Evolutionary conservation across 2,888 invertebrate species (phyloP).

Genomic region (Platynereis dumerilii): DNA sequence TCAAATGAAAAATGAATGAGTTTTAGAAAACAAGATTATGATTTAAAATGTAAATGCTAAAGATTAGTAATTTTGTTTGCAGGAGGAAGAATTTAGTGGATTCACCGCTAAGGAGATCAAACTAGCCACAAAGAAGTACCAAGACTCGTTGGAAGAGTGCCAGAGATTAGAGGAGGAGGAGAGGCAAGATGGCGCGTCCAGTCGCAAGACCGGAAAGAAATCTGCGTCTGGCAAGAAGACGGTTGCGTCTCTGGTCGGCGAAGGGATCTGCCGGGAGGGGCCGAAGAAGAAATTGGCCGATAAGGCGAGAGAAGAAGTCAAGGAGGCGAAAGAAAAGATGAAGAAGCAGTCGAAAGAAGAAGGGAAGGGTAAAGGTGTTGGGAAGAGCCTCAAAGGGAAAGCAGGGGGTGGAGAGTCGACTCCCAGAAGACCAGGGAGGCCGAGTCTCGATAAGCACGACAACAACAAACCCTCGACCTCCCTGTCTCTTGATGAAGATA

Average conservation of each 20-base stretch:
- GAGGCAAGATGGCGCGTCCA: no score
- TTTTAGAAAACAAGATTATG: no score
- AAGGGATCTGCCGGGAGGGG: slow-evolving; percentile 3
- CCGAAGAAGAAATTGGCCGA: slow-evolving; percentile 7
- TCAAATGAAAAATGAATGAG: no score
- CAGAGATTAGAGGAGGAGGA: no score
- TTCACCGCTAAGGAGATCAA: slow-evolving; percentile 46
- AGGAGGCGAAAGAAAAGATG: slow-evolving; percentile 1
- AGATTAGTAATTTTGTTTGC: no score
- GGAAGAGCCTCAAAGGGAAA: slow-evolving; percentile 12
- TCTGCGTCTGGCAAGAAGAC: not conserved
- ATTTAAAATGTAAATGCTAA: no score
- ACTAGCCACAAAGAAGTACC: slow-evolving; percentile 32
- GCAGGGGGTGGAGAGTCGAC: not conserved
- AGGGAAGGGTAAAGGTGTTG: not conserved
- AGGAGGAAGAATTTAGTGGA: slow-evolving; percentile 52
- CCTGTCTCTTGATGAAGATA: no score
- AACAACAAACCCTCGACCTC: no score
- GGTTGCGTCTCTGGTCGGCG: not conserved
- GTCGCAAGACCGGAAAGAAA: not conserved
- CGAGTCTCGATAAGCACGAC: no score
- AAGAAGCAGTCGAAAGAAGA: not conserved
- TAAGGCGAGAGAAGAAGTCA: not conserved
- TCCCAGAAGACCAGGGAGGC: slow-evolving; percentile 17
- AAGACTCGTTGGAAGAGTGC: not conserved